A percentile compares a stretch with the other conserved stretches of the same genome.
phyloP scores from a whole-genome alignment of 1,140 invertebrate species.

The Condylostylus longicornis region DNA sequence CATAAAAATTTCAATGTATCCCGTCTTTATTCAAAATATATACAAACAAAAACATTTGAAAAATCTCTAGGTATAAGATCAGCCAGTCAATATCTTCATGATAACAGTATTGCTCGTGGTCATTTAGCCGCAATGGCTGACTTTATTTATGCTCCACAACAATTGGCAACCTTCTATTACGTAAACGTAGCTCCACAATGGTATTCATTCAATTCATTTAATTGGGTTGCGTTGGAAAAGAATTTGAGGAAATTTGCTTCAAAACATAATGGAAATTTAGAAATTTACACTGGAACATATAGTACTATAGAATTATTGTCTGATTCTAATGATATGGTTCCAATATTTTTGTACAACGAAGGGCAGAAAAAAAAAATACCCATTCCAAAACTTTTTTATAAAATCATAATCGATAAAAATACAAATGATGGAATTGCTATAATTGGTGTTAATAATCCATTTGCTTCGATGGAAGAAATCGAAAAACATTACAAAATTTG shows the following conservation, averaged over 20 bases:
- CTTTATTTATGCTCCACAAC: conserved; percentile 41
- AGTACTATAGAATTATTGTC: conserved; percentile 36
- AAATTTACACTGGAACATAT: conserved; percentile 42
- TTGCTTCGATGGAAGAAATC: conserved; percentile 24
- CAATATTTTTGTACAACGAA: conserved; percentile 34
- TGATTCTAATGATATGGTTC: conserved; percentile 25
- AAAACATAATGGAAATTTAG: conserved; percentile 25
- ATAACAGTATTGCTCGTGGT: conserved; percentile 37
- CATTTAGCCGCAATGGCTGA: conserved; percentile 50
- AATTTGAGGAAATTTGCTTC: conserved; percentile 27
- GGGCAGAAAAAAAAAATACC: conserved; percentile 28
- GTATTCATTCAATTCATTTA: conserved; percentile 45
- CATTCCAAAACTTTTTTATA: conserved; percentile 41
- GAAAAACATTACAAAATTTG: conserved; percentile 34
- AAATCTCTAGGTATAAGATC: conserved; percentile 18
- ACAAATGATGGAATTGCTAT: conserved; percentile 35
- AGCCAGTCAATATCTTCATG: conserved; percentile 15
- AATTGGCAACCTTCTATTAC: conserved; percentile 44
- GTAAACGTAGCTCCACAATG: conserved; percentile 45
- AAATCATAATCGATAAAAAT: conserved; percentile 37
- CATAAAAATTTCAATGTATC: conserved; percentile 25
- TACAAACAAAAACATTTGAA: conserved; percentile 21
- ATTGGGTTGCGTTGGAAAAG: conserved; percentile 38
- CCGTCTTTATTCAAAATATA: conserved; percentile 18
- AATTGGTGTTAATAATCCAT: conserved; percentile 43